A percentile compares a stretch with the other conserved stretches of the same genome.
Conservation (phyloP, 23 tunicate genomes). For the Styela clava region DNA sequence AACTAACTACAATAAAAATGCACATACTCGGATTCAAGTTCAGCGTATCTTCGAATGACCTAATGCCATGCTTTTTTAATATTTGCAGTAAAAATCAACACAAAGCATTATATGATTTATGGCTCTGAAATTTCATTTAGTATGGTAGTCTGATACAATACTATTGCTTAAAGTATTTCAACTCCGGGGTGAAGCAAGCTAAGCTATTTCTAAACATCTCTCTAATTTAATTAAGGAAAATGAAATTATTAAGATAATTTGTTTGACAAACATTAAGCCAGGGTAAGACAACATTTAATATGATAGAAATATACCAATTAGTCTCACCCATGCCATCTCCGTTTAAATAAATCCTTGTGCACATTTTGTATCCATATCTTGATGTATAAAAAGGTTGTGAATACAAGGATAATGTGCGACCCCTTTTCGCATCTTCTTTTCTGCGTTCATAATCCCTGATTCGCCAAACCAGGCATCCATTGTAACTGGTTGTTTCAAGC, state of each 20-base stretch:
- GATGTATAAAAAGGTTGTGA: conserved; percentile 90
- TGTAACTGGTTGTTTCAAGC: conserved; percentile 68
- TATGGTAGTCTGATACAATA: background rate
- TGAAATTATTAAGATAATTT: background rate
- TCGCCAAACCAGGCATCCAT: conserved; percentile 74
- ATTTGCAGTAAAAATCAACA: no score
- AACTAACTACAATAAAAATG: no score
- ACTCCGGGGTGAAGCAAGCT: no score
- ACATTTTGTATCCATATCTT: conserved; percentile 94
- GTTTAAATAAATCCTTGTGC: conserved; percentile 76
- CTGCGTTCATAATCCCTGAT: conserved; percentile 66
- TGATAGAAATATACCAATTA: background rate
- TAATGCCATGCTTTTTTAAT: no score
- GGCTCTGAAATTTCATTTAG: background rate
- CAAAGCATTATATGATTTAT: no score
- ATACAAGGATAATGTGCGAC: conserved; percentile 74
- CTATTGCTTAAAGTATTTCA: background rate
- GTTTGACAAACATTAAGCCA: no score
- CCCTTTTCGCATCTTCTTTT: conserved; percentile 63
- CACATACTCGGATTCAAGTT: no score
- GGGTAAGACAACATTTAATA: no score
- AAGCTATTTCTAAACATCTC: background rate
- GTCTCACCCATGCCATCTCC: conserved; percentile 92
- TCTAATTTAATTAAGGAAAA: background rate
- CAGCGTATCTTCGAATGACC: no score